phyloP scores from a whole-genome alignment of 1,140 invertebrate genomes.

The Drosophila athabasca region DNA sequence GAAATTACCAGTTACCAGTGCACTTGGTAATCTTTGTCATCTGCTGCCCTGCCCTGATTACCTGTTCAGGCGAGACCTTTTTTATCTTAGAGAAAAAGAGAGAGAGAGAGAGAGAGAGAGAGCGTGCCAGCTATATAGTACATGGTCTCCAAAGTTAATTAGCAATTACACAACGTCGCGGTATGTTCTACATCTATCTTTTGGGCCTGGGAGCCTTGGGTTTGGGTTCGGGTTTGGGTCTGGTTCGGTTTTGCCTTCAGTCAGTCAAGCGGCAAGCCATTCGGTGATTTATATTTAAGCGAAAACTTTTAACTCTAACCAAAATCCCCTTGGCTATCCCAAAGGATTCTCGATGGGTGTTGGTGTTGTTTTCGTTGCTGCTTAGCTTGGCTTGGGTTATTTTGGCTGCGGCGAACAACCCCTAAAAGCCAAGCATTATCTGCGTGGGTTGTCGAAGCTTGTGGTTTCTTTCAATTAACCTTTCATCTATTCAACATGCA shows the following conservation, averaged over 20 bases:
- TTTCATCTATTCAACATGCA: constrained; percentile 82
- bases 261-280: constrained; percentile 67
- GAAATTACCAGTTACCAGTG: constrained; percentile 67
- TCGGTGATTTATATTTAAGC: constrained; percentile 79
- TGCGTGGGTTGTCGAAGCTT: constrained; percentile 71
- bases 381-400: not conserved
- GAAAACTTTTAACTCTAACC: constrained; percentile 80
- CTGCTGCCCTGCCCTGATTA: constrained; percentile 64
- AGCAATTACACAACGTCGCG: constrained; percentile 78
- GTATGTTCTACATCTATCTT: constrained; percentile 46
- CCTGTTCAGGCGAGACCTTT: constrained; percentile 52
- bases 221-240: constrained; percentile 32
- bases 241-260: constrained; percentile 41
- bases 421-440: constrained; percentile 62
- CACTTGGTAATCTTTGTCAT: constrained; percentile 71
- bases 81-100: constrained; percentile 23
- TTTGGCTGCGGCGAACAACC: constrained; percentile 38
- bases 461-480: constrained; percentile 81
- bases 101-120: not conserved
- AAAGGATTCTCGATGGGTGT: constrained; percentile 15
- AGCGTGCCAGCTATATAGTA: constrained; percentile 26
- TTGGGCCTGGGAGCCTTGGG: constrained; percentile 20
- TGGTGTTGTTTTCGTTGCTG: constrained; percentile 23
- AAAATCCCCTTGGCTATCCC: constrained; percentile 59
- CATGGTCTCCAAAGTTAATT: constrained; percentile 62